Evolutionary conservation across 2,888 invertebrate species (phyloP).

Genomic region (Erynnis tages): DNA sequence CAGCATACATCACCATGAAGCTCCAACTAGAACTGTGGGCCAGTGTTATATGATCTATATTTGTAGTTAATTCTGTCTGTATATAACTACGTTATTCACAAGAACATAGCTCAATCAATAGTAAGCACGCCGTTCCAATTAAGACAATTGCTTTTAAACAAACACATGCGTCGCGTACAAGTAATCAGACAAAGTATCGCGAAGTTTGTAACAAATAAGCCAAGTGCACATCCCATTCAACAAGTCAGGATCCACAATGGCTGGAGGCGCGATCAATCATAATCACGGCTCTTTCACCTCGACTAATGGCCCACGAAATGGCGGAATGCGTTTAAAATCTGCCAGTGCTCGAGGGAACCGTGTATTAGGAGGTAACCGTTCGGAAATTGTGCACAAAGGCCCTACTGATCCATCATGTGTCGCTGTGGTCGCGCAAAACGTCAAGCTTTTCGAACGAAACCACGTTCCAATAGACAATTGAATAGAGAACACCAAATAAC

Average conservation of each 20-base stretch:
- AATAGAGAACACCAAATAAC: no score
- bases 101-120: no score
- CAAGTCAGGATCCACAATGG: slow-evolving; percentile 69
- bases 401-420: slow-evolving; percentile 71
- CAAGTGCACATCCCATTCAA: slow-evolving; percentile 69
- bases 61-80: no score
- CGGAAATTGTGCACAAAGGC: slow-evolving; percentile 72
- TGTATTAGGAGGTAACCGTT: slow-evolving; percentile 75
- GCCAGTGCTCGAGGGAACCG: slow-evolving; percentile 51
- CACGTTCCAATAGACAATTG: slow-evolving; percentile 30
- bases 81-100: no score
- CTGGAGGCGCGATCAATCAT: slow-evolving; percentile 74
- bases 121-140: slow-evolving; percentile 5
- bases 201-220: slow-evolving; percentile 59
- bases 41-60: no score
- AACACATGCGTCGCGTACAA: slow-evolving; percentile 24
- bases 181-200: slow-evolving; percentile 44
- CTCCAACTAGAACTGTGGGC: no score
- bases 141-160: slow-evolving; percentile 24
- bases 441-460: slow-evolving; percentile 17
- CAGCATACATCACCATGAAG: no score
- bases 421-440: slow-evolving; percentile 35
- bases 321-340: slow-evolving; percentile 77
- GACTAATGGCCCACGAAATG: slow-evolving; percentile 79
- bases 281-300: slow-evolving; percentile 78